Conservation (phyloP, 1,140 invertebrate genomes). For the Wiebesia pumilae region DNA sequence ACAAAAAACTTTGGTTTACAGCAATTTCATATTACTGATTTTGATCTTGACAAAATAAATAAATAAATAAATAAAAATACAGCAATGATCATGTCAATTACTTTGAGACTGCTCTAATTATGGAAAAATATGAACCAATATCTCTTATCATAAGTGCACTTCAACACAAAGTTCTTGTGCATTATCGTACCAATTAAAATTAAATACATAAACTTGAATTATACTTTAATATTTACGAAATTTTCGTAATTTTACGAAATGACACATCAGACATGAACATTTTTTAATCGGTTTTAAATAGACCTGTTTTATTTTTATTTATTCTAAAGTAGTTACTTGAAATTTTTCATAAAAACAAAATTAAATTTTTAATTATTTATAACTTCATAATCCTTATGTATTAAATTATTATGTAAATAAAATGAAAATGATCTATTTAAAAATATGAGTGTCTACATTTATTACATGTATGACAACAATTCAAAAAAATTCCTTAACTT, state of each 20-base stretch:
- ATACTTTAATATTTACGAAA: conserved; percentile 34
- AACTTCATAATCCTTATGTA: background rate
- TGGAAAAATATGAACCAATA: conserved; percentile 57
- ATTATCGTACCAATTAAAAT: conserved; percentile 32
- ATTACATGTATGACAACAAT: conserved; percentile 28
- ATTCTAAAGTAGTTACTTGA: background rate
- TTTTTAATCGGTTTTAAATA: background rate
- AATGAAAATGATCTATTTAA: conserved; percentile 13
- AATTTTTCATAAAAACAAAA: background rate
- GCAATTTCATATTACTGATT: conserved; percentile 59
- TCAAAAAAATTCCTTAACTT: background rate
- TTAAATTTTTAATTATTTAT: background rate
- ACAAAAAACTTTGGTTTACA: conserved; percentile 68
- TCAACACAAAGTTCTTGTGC: conserved; percentile 38
- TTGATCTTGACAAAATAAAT: conserved; percentile 52
- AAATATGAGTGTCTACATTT: background rate
- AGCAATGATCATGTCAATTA: conserved; percentile 54
- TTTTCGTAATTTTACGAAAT: conserved; percentile 43
- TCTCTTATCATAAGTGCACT: conserved; percentile 55
- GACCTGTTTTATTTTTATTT: conserved; percentile 13
- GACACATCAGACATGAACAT: conserved; percentile 13
- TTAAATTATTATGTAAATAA: background rate
- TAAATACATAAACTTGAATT: conserved; percentile 33
- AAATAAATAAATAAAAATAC: conserved; percentile 30
- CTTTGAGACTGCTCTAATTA: conserved; percentile 57